These are phyloP conservation scores for Mustela erminea DNA, from an alignment of 2,797 vertebrate species.

Conservation along the genomic window DNA sequence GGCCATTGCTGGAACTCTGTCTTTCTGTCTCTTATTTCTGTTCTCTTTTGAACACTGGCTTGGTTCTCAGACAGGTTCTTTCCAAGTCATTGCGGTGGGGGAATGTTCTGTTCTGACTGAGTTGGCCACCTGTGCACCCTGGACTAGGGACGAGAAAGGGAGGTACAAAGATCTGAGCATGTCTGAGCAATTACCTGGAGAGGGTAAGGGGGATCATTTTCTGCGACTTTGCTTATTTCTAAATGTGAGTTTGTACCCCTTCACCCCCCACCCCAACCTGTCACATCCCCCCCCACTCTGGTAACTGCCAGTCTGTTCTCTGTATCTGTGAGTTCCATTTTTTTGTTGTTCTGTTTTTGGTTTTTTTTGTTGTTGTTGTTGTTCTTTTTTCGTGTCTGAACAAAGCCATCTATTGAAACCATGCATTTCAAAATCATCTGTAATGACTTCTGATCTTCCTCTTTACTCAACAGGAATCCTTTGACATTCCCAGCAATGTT, in stretches of 20 bases:
- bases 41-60: not conserved
- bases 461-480: not conserved
- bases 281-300: not conserved
- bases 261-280: not conserved
- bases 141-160: too few species aligned
- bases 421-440: not conserved
- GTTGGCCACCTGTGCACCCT: not conserved
- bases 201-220: not conserved
- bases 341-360: not conserved
- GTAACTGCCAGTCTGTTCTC: not conserved
- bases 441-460: not conserved
- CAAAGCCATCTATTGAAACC: not conserved
- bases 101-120: not conserved
- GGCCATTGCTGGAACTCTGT: accelerated
- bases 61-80: not conserved
- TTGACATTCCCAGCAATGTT: not conserved
- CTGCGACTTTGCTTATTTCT: not conserved
- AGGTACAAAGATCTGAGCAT: not conserved
- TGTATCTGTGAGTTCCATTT: not conserved
- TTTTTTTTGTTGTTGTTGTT: not conserved
- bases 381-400: not conserved
- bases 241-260: not conserved
- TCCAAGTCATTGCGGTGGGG: accelerated
- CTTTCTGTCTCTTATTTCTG: too few species aligned
- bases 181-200: not conserved